phyloP scores from a whole-genome alignment of 2,888 invertebrate species.

The Ptilodon capucinus region DNA sequence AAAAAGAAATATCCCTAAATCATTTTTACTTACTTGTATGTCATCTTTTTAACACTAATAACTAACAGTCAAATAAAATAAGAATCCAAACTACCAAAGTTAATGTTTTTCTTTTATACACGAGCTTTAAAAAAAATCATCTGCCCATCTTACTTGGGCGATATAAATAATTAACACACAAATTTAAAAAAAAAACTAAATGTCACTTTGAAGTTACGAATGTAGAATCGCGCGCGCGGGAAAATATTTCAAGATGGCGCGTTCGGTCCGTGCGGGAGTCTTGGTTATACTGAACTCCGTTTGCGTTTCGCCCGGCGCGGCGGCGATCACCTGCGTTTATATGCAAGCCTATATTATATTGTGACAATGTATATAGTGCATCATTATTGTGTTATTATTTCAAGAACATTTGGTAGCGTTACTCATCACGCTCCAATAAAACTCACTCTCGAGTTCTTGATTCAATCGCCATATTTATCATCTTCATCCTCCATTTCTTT shows the following conservation, averaged over 20 bases:
- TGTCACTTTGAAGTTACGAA: slow-evolving; percentile 16
- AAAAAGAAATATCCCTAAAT: slow-evolving; percentile 9
- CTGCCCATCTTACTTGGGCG: slow-evolving; percentile 18
- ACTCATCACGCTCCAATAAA: no score
- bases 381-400: neutral
- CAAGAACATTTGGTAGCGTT: neutral
- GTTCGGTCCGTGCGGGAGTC: slow-evolving; percentile 42
- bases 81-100: slow-evolving; percentile 2
- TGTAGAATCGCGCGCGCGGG: slow-evolving; percentile 44
- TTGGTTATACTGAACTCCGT: slow-evolving; percentile 45
- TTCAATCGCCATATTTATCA: no score
- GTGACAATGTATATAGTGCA: slow-evolving; percentile 4
- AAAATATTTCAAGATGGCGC: slow-evolving; percentile 37
- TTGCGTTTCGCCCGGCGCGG: slow-evolving; percentile 27
- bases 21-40: slow-evolving; percentile 30
- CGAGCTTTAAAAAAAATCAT: slow-evolving; percentile 3
- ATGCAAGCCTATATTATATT: slow-evolving; percentile 3
- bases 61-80: neutral
- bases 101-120: neutral
- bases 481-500: no score
- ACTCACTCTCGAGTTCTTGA: no score
- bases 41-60: slow-evolving; percentile 32
- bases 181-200: slow-evolving; percentile 6
- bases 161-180: slow-evolving; percentile 11
- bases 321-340: slow-evolving; percentile 41